These are phyloP conservation scores for Propithecus perrieri DNA, from an alignment of 2,797 vertebrate species.

Conservation along the genomic window DNA sequence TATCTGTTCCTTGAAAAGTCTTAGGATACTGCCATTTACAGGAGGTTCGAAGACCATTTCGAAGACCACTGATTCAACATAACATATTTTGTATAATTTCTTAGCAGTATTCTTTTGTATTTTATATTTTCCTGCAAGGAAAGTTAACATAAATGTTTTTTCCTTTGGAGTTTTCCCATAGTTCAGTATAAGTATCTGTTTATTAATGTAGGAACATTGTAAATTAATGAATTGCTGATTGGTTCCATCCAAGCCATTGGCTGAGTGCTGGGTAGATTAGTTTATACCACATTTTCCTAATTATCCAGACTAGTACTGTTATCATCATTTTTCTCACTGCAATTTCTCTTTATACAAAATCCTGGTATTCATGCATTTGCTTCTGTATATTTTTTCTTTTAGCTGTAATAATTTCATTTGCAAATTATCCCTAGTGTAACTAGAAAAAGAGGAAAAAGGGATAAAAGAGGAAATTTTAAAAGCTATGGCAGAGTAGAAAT, in stretches of 20 bases:
- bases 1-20: neutral
- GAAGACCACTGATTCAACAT: neutral
- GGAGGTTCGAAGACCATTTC: neutral
- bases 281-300: neutral
- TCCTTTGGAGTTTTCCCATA: neutral
- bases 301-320: neutral
- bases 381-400: neutral
- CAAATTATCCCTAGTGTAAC: neutral
- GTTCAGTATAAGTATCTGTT: neutral
- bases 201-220: neutral
- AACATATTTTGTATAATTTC: neutral
- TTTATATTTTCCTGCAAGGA: neutral
- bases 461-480: neutral
- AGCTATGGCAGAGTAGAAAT: neutral
- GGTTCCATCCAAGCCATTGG: neutral
- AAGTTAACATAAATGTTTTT: neutral
- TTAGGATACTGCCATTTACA: neutral
- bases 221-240: neutral
- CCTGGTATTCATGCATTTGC: neutral
- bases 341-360: neutral
- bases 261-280: neutral
- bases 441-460: neutral
- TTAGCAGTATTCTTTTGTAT: neutral
- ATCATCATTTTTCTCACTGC: neutral
- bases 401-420: neutral